phyloP scores from a whole-genome alignment of 2,888 invertebrate genomes.

The Phymatocera aterrima region DNA sequence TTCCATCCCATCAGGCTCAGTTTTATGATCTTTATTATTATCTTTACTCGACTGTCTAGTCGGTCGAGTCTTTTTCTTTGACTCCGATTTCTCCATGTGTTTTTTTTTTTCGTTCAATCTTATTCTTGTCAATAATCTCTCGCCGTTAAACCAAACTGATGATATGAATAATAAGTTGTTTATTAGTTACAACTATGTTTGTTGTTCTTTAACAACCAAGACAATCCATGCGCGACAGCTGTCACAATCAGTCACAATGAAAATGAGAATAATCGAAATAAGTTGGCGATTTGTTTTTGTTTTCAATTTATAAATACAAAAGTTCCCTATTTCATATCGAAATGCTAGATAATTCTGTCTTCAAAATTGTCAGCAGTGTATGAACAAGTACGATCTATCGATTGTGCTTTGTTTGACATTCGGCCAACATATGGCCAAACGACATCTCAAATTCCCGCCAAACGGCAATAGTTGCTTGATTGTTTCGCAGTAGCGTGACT shows the following conservation, averaged over 20 bases:
- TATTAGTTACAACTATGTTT: no score
- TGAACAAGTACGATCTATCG: background rate
- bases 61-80: conserved; percentile 23
- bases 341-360: background rate
- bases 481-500: background rate
- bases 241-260: no score
- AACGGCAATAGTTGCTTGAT: background rate
- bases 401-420: background rate
- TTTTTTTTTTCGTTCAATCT: no score
- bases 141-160: background rate
- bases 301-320: background rate
- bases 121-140: background rate
- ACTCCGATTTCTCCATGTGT: conserved; percentile 2
- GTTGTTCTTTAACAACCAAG: background rate
- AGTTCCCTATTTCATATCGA: conserved; percentile 2
- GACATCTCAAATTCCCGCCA: background rate
- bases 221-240: conserved; percentile 12
- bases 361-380: background rate
- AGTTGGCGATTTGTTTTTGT: background rate
- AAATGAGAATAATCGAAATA: background rate
- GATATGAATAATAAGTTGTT: background rate
- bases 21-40: background rate
- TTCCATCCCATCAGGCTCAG: background rate
- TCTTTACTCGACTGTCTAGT: conserved; percentile 15
- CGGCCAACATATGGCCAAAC: no score